Evolutionary conservation across 2,113 vertebrate species (phyloP), one percentile per base, ranked within the genome.

Genomic region (Salvelinus alpinus): DNA sequence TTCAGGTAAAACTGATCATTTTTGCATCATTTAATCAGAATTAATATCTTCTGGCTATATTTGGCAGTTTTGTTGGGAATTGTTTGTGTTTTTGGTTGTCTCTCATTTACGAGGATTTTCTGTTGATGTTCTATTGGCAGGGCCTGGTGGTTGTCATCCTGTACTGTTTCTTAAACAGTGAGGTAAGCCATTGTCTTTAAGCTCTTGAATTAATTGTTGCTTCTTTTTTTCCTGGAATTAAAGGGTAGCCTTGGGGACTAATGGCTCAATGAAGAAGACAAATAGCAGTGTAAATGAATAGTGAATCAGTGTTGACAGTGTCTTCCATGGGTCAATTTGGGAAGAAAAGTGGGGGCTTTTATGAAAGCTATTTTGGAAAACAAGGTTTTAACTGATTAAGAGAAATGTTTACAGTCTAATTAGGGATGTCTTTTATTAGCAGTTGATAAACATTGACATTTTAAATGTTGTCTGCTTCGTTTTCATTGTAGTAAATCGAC

Each of bases 131-230:
- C 34, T 78, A 1, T 73, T 86, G 74, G n/a, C 86, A 97, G 96
- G 96, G 96, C 12, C 75, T 97, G 85, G 95, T 95, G 76, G 95
- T 97, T 81, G 94, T 95, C 13, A 92, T 97, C 29, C 90, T 97
- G 1, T 97, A 97, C 78, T 97, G 96, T 80, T 97, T 97, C 81
- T 83, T 97, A 69, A 97, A 97, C 93, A 95, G 92, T 29, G 96
- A 97, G 88, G 96, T 96, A 89, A 91, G 94, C 24, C 27, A 92
- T 95, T 51, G 0, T 48, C 2, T 22, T 13, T 96, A 89, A 91
- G 93, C 22, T 48, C 0, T 47, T 1, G 20, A 7, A 4, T 65
- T 29, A 44, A 9, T 67, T 24, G 47, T 22, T 48, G 14, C 11
- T n/a, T 9, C 8, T 54, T 24, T 18, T 16, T 18, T 54, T 54